Conservation (phyloP, 2,113 vertebrate genomes). For the Synchiropus splendidus region DNA sequence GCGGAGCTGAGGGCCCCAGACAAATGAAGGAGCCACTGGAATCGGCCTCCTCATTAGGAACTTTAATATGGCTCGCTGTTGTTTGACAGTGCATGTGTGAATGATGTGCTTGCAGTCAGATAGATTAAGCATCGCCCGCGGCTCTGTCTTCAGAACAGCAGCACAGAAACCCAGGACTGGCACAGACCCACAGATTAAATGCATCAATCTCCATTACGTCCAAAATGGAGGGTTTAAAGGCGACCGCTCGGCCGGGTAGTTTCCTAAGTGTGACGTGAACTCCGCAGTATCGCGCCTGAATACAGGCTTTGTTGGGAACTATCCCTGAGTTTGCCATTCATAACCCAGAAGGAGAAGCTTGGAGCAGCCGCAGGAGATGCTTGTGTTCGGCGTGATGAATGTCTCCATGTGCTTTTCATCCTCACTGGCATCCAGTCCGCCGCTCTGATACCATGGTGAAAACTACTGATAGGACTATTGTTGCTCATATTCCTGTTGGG, state of each 20-base stretch:
- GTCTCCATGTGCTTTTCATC: constrained; percentile 16
- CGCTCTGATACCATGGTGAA: constrained; percentile 14
- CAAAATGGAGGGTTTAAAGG: constrained; percentile 2
- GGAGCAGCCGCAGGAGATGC: constrained; percentile 40
- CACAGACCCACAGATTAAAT: constrained; percentile 58
- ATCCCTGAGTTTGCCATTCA: constrained; percentile 45
- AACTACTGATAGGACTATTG: constrained; percentile 13
- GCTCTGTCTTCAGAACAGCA: constrained; percentile 50
- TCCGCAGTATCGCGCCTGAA: constrained; percentile 35
- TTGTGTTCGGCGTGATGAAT: constrained; percentile 32
- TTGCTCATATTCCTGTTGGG: constrained; percentile 2
- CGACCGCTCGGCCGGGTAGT: constrained; percentile 9
- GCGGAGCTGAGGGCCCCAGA: too few relatives aligned
- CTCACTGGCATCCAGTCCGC: not conserved
- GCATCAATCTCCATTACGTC: constrained; percentile 53
- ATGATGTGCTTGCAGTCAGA: constrained; percentile 28
- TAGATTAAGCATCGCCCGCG: constrained; percentile 5
- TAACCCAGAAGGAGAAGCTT: constrained; percentile 47
- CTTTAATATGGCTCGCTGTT: constrained; percentile 45
- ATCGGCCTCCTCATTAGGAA: constrained; percentile 33
- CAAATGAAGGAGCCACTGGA: constrained; percentile 25
- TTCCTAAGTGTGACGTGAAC: constrained; percentile 26
- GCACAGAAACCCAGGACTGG: constrained; percentile 38
- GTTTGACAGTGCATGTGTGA: constrained; percentile 38
- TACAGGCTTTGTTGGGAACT: constrained; percentile 43